Evolutionary conservation across 2,888 invertebrate genomes (phyloP).

Genomic region (Lottia gigantea): DNA sequence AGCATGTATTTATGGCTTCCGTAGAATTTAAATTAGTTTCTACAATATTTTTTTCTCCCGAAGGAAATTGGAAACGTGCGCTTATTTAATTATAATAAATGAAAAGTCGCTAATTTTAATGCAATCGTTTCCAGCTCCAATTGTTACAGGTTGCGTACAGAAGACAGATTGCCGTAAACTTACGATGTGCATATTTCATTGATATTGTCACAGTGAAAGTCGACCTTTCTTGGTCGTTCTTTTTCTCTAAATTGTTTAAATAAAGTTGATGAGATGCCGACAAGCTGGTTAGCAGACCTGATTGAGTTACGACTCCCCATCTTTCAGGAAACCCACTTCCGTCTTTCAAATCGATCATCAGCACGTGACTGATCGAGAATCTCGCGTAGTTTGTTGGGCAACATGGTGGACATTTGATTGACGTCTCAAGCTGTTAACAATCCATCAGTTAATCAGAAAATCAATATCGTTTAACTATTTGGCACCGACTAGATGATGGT

Average conservation of each 20-base stretch:
- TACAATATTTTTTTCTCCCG: no score
- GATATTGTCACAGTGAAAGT: background rate
- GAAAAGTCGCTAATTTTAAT: no score
- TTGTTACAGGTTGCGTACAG: no score
- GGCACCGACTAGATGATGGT: constrained; percentile 5
- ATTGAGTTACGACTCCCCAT: constrained; percentile 11
- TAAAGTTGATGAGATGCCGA: constrained; percentile 9
- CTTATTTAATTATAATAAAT: no score
- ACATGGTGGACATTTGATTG: constrained; percentile 6
- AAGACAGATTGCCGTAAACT: no score
- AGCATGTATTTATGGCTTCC: no score
- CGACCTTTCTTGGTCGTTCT: background rate
- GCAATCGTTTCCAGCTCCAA: no score
- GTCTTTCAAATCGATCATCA: constrained; percentile 6
- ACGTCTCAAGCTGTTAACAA: constrained; percentile 10
- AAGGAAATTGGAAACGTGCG: no score
- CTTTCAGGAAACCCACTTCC: constrained; percentile 10
- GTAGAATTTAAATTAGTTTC: no score
- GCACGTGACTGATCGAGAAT: constrained; percentile 11
- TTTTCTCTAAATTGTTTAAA: background rate
- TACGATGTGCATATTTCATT: no score
- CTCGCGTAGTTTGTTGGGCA: constrained; percentile 10
- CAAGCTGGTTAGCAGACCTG: constrained; percentile 9
- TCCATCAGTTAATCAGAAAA: constrained; percentile 9
- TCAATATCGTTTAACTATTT: constrained; percentile 7